These are phyloP conservation scores for Centropristis striata DNA, from an alignment of 2,113 vertebrate genomes.

Conservation along the genomic window DNA sequence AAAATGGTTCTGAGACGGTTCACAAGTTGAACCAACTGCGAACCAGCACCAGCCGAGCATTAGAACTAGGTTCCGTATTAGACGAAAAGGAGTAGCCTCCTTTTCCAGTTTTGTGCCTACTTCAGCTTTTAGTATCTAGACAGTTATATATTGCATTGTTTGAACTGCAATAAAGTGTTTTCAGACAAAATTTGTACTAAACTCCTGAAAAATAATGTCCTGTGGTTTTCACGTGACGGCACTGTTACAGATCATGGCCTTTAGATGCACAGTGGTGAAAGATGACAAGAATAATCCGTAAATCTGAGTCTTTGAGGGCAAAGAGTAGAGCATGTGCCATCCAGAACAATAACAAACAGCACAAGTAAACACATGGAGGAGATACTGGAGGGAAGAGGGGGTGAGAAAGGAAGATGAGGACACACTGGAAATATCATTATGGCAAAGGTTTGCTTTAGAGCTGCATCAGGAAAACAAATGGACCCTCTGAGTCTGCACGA, in stretches of 20 bases:
- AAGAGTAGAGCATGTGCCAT: not conserved
- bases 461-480: conserved; percentile 29
- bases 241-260: not conserved
- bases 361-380: conserved; percentile 6
- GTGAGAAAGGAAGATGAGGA: not conserved
- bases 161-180: too few relatives aligned
- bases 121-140: too few relatives aligned
- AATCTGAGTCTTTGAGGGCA: not conserved
- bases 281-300: not conserved
- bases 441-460: conserved; percentile 7
- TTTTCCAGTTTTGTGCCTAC: too few relatives aligned
- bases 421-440: conserved; percentile 3
- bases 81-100: too few relatives aligned
- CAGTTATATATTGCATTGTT: too few relatives aligned
- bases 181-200: too few relatives aligned
- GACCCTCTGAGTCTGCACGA: not conserved
- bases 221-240: not conserved
- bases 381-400: not conserved
- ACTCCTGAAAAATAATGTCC: too few relatives aligned
- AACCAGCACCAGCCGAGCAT: too few relatives aligned
- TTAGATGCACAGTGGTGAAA: not conserved
- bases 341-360: conserved; percentile 4
- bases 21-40: too few relatives aligned
- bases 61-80: too few relatives aligned
- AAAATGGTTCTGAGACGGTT: too few relatives aligned